phyloP scores from a whole-genome alignment of 2,113 vertebrate genomes.

The Boulengeromyrus knoepffleri region DNA sequence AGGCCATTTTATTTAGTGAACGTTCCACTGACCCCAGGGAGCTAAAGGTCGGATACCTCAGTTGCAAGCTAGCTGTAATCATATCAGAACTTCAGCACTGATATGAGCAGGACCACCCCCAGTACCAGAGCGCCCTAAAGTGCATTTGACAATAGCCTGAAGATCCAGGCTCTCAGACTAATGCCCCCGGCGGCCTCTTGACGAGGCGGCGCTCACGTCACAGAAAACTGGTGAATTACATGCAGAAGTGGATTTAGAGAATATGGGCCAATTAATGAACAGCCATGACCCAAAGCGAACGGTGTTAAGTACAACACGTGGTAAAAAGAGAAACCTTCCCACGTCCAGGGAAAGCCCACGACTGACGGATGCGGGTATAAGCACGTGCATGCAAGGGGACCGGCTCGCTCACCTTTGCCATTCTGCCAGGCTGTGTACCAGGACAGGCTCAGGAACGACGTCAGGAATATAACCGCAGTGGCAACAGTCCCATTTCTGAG shows the following conservation, averaged over 20 bases:
- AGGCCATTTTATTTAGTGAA: not conserved
- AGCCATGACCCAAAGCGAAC: not conserved
- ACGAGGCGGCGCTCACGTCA: not conserved
- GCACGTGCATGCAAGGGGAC: not conserved
- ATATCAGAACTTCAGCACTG: not conserved
- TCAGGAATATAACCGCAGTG: constrained; percentile 89
- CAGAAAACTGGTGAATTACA: not conserved
- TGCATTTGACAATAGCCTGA: not conserved
- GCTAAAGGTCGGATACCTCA: not conserved
- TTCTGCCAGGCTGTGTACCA: constrained; percentile 99
- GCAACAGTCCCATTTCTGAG: constrained; percentile 99
- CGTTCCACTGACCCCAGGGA: not conserved
- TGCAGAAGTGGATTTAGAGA: not conserved
- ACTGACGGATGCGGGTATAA: not conserved
- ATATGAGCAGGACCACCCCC: not conserved
- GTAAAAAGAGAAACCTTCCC: not conserved
- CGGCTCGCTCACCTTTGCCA: constrained; percentile 81
- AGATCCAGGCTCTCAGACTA: not conserved
- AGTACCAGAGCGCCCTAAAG: not conserved
- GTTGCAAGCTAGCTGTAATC: not conserved
- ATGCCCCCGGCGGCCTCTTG: not conserved
- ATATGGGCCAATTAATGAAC: not conserved
- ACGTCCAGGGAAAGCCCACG: not conserved
- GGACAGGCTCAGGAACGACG: constrained; percentile 92
- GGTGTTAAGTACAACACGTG: not conserved